Percentiles rank a stretch among this genome's conserved stretches.
Evolutionary conservation across 2,888 invertebrate genomes (phyloP).

Genomic region (Anorthoa munda): DNA sequence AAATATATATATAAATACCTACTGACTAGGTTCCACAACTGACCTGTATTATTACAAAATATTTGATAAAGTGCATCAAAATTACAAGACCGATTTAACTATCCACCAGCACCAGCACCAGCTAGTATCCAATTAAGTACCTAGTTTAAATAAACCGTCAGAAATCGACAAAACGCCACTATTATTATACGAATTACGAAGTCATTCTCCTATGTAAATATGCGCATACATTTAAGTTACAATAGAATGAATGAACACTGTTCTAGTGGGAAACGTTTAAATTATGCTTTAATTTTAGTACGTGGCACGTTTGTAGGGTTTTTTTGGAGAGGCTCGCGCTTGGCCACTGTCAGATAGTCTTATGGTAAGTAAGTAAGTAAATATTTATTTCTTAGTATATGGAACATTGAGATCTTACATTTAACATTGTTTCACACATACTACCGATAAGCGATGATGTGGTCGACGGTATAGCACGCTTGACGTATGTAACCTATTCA

Average conservation of each 20-base stretch:
- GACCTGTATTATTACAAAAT: too few relatives aligned
- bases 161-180: conserved; percentile 25
- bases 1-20: too few relatives aligned
- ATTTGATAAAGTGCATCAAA: neutral
- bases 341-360: too few relatives aligned
- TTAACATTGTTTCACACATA: too few relatives aligned
- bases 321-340: too few relatives aligned
- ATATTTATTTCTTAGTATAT: too few relatives aligned
- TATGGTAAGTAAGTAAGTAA: too few relatives aligned
- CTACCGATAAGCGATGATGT: too few relatives aligned
- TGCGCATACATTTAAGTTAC: conserved; percentile 62
- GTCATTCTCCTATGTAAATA: conserved; percentile 53
- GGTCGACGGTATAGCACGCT: too few relatives aligned
- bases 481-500: too few relatives aligned
- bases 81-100: neutral
- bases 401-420: too few relatives aligned
- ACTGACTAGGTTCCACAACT: neutral
- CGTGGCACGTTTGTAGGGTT: neutral
- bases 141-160: conserved; percentile 29
- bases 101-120: too few relatives aligned
- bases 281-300: conserved; percentile 48
- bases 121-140: neutral
- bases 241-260: conserved; percentile 56
- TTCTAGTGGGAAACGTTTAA: conserved; percentile 49
- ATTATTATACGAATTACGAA: conserved; percentile 54